Evolutionary conservation across 1,140 invertebrate genomes (phyloP), one percentile per base, ranked within the genome.

Genomic region (Drosophila orosa): DNA sequence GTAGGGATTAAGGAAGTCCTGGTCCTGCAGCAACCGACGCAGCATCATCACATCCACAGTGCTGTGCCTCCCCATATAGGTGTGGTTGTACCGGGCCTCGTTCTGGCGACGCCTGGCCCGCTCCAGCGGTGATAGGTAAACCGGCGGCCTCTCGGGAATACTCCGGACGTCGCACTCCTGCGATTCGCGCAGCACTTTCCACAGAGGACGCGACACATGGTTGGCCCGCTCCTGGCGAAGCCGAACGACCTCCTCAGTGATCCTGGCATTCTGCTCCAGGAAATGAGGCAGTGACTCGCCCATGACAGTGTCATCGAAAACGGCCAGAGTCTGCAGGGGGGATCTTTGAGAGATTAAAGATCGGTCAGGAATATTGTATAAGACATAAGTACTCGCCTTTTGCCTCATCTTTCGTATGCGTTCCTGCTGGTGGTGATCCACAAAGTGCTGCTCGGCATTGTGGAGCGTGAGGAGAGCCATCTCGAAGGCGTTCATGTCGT

Each of bases 131-230:
- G 75, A 67, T 1, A 75, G 3, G 0, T 15, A n/a, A 1, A 24
- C 24, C 3, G 40, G 39, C 47, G 69, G 48, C 44, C 66, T 72
- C 1, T 74, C 54, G 0, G 56, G n/a, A 2, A 87, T 19, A 39
- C 90, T 91, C 31, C 84, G 58, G 0, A 91, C 82, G 50, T 91
- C 90, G 42, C 90, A 91, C 10, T 74, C 17, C 1, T 33, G 37
- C 9, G 59, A 52, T 4, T 87, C 75, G 2, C 39, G 63, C 24
- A 73, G 27, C 25, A 52, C 45, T 39, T 90, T 82, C 90, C 90
- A 91, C 0, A 79, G 42, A 0, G 75, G 79, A 9, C 68, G 78
- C 8, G 67, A 27, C 40, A 58, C 42, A 7, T 33, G n/a, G 1
- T 54, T 12, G n/a, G 19, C n/a, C 3, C 27, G 7, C 45, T 50